Percentiles rank a stretch among this genome's conserved stretches.
Conservation (phyloP, 2,113 vertebrate species). For the Loxodonta africana region DNA sequence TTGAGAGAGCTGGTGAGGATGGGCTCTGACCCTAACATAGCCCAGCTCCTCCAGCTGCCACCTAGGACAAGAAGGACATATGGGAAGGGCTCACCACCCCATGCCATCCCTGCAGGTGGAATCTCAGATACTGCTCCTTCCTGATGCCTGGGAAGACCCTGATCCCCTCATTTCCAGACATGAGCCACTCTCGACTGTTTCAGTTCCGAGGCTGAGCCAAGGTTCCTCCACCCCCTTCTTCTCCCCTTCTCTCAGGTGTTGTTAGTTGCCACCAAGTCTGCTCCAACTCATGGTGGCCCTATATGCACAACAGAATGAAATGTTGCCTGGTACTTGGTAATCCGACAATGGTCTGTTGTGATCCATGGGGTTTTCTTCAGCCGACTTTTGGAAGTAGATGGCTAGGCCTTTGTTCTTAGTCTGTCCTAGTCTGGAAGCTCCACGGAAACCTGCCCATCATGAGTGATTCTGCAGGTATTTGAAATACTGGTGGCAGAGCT, state of each 20-base stretch:
- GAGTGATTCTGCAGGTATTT: background rate
- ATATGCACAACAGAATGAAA: too few relatives aligned
- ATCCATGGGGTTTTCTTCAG: background rate
- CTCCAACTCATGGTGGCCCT: too few relatives aligned
- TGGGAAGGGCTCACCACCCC: too few relatives aligned
- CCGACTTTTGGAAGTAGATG: background rate
- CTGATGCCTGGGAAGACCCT: accelerated
- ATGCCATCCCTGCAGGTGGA: background rate
- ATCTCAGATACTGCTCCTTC: background rate
- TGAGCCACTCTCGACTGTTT: background rate
- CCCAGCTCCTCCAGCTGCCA: background rate
- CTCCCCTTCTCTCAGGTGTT: too few relatives aligned
- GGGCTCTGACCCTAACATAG: background rate
- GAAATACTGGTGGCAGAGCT: background rate
- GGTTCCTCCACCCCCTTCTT: background rate
- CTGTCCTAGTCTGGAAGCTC: background rate
- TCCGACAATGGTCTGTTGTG: background rate
- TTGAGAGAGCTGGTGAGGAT: too few relatives aligned
- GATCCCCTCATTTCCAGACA: background rate
- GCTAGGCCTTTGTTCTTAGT: background rate
- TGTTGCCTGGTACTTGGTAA: too few relatives aligned
- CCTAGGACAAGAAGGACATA: accelerated
- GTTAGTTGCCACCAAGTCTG: too few relatives aligned
- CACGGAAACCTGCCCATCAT: background rate
- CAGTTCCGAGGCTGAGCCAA: background rate